phyloP scores from a whole-genome alignment of 1,140 invertebrate species.

The Planococcus citri region DNA sequence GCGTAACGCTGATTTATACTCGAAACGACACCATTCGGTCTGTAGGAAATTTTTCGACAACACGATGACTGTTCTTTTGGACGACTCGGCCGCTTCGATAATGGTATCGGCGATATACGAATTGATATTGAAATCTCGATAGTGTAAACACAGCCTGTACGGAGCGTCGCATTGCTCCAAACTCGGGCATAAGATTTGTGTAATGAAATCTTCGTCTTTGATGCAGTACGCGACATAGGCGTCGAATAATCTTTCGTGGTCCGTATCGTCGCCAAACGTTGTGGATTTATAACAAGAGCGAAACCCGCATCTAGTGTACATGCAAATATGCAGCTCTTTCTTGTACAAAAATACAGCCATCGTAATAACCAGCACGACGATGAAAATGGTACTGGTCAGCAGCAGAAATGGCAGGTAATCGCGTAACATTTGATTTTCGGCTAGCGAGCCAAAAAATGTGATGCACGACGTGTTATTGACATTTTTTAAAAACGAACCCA shows the following conservation, averaged over 20 bases:
- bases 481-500: conserved; percentile 47
- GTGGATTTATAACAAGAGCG: conserved; percentile 69
- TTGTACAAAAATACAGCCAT: conserved; percentile 67
- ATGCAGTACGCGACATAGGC: conserved; percentile 83
- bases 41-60: conserved; percentile 85
- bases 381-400: conserved; percentile 56
- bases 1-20: conserved; percentile 83
- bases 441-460: conserved; percentile 38
- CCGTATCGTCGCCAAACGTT: conserved; percentile 56
- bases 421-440: conserved; percentile 61
- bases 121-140: conserved; percentile 70
- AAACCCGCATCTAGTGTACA: conserved; percentile 71
- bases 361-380: conserved; percentile 54
- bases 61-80: conserved; percentile 76
- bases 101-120: conserved; percentile 77
- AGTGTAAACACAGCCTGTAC: conserved; percentile 72
- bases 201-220: conserved; percentile 78
- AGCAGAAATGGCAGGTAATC: conserved; percentile 64
- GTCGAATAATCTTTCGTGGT: conserved; percentile 74
- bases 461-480: conserved; percentile 55
- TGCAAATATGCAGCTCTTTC: conserved; percentile 70
- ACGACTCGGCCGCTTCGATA: conserved; percentile 78
- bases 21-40: conserved; percentile 86
- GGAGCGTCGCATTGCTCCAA: conserved; percentile 50
- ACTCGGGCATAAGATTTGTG: conserved; percentile 66